Evolutionary conservation across 2,797 vertebrate genomes (phyloP), one percentile per base, ranked within the genome.

Genomic region (Tamandua tetradactyla): DNA sequence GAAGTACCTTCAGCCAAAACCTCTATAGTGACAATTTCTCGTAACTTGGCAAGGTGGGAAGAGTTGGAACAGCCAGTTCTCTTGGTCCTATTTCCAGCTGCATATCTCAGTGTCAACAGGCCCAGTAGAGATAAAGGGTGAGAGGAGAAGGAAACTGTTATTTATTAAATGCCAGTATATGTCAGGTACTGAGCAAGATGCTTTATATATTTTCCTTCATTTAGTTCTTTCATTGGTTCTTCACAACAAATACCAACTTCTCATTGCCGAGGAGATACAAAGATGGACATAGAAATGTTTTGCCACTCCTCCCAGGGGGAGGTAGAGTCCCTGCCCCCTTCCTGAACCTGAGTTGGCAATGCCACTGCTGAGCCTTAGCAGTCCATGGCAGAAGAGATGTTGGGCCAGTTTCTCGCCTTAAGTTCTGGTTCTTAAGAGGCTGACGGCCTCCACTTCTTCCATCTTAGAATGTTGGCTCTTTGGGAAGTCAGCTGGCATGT

Each of bases 121-220:
- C 40, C 37, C 1, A 44, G 11, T 40, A 23, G n/a, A 15, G 82
- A 32, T 0, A 0, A 17, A 3, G 40, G 49, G 18, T 2, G 3
- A 17, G 23, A 47, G 32, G 44, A 37, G 72, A 25, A 52, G 47
- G 7, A 42, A 20, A 37, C 0, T 2, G 20, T 17, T 0, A 0
- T 37, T 37, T 55, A 2, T 12, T 62, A 27, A 11, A 4, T 3
- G 7, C 0, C 3, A 13, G 17, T 5, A 0, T 25, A 13, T 35
- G 30, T 25, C 52, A 15, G 35, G 84, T 2, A 0, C 11, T 57
- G 17, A 55, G 40, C 42, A 20, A 25, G 14, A 25, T 5, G 12
- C 14, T n/a, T 22, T 40, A 20, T 2, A 2, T 27, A 2, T 25
- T 14, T 59, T 32, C 35, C 11, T 27, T 35, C 61, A 2, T 6